phyloP scores from a whole-genome alignment of 2,888 invertebrate species.

The Coelopa pilipes region DNA sequence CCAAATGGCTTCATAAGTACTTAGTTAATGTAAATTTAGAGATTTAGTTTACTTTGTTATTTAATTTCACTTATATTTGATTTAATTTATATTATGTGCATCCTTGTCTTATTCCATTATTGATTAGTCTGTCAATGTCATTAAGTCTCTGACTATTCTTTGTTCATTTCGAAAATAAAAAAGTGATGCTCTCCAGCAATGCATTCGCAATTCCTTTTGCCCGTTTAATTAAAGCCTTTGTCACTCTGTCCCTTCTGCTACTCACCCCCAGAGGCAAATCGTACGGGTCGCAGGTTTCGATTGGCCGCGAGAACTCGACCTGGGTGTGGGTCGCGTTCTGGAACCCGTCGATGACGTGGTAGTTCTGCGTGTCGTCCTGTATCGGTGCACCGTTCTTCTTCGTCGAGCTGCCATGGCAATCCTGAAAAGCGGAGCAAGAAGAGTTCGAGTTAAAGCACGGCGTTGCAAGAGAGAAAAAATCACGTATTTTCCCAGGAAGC shows the following conservation, averaged over 20 bases:
- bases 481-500: too few relatives aligned
- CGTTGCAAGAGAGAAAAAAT: too few relatives aligned
- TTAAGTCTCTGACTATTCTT: too few relatives aligned
- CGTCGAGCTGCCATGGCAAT: slow-evolving; percentile 76
- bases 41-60: too few relatives aligned
- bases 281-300: slow-evolving; percentile 86
- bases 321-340: slow-evolving; percentile 88
- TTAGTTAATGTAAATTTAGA: too few relatives aligned
- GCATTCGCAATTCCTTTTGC: background rate
- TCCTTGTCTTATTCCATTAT: too few relatives aligned
- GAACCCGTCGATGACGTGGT: slow-evolving; percentile 78
- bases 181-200: background rate
- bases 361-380: slow-evolving; percentile 85
- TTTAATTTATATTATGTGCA: too few relatives aligned
- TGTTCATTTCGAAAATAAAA: background rate
- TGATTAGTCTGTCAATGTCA: too few relatives aligned
- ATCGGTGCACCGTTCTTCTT: slow-evolving; percentile 75
- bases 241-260: slow-evolving; percentile 35
- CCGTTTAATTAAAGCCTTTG: background rate
- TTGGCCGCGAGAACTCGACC: slow-evolving; percentile 79
- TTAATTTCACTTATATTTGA: too few relatives aligned
- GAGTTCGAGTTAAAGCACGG: too few relatives aligned
- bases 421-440: slow-evolving; percentile 72
- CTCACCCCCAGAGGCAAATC: slow-evolving; percentile 77
- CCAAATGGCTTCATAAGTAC: too few relatives aligned